phyloP scores from a whole-genome alignment of 2,113 vertebrate species.

The Serranochromis macrocephalus region DNA sequence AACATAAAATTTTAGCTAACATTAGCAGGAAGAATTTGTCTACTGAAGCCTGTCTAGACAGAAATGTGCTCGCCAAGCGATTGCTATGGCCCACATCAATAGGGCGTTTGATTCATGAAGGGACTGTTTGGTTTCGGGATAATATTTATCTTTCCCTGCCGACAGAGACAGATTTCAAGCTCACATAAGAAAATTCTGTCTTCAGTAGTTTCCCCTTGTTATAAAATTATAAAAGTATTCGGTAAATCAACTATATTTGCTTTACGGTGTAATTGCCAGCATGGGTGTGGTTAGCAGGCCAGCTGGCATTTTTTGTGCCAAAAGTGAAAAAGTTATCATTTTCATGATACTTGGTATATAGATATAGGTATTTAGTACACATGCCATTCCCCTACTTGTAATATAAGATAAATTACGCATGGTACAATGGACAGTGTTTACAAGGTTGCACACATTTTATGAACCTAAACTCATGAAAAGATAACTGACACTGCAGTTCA shows the following conservation, averaged over 20 bases:
- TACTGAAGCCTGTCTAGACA: background rate
- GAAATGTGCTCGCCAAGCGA: background rate
- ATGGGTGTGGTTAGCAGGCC: background rate
- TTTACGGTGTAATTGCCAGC: background rate
- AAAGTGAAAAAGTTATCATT: background rate
- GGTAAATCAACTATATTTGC: background rate
- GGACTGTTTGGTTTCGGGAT: background rate
- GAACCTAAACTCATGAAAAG: background rate
- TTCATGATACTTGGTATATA: background rate
- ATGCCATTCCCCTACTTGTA: background rate
- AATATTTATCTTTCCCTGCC: background rate
- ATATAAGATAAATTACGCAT: background rate
- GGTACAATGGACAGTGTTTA: background rate
- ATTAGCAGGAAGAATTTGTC: background rate
- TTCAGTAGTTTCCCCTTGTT: background rate
- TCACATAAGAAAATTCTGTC: background rate
- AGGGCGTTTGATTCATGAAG: background rate
- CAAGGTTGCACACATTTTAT: background rate
- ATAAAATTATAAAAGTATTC: background rate
- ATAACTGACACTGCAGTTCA: background rate
- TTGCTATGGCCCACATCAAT: background rate
- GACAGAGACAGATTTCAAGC: background rate
- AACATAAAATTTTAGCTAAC: background rate
- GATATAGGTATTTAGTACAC: background rate
- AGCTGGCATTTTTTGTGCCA: background rate